Conservation (phyloP, 2,797 vertebrate species). For the Emys orbicularis region DNA sequence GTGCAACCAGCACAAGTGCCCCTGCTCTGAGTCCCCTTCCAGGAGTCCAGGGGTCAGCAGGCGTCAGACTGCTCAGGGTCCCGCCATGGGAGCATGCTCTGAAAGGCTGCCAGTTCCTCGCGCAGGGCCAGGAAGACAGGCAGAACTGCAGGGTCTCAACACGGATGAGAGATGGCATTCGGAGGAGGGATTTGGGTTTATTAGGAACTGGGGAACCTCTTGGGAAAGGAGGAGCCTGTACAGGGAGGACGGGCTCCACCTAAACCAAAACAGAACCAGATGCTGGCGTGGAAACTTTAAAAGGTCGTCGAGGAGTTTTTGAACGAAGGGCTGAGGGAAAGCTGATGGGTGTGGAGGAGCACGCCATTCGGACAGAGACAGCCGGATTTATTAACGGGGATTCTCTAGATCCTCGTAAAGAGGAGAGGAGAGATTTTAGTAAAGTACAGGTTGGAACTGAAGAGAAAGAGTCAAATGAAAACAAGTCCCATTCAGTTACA, state of each 20-base stretch:
- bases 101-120: not conserved
- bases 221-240: not conserved
- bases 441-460: too few relatives aligned
- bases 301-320: not conserved
- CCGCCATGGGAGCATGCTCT: not conserved
- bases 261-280: not conserved
- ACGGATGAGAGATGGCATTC: not conserved
- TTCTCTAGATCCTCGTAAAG: not conserved
- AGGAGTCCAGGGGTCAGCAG: not conserved
- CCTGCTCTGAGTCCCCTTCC: not conserved
- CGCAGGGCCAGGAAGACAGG: too few relatives aligned
- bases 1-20: not conserved
- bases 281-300: not conserved
- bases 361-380: not conserved
- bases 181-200: not conserved
- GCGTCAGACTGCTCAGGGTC: too few relatives aligned
- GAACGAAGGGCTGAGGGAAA: not conserved
- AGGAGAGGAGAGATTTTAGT: too few relatives aligned
- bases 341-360: too few relatives aligned
- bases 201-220: not conserved
- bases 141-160: too few relatives aligned
- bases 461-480: too few relatives aligned
- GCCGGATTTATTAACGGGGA: not conserved
- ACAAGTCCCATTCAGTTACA: too few relatives aligned
- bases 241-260: not conserved